phyloP scores from a whole-genome alignment of 2,113 vertebrate species.

The Oncorhynchus clarkii region DNA sequence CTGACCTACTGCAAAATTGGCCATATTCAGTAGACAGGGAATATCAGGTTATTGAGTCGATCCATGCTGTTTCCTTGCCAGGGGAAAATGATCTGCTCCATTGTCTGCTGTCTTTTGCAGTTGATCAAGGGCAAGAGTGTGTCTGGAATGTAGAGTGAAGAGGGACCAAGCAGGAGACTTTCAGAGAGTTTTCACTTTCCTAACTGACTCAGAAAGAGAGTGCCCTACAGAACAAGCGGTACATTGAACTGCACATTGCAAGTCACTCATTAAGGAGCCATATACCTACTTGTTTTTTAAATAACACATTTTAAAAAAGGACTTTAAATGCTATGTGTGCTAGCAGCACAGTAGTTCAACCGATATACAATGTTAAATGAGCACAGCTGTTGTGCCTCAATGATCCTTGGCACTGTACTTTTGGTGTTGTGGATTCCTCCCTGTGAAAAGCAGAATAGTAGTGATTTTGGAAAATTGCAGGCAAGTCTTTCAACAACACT shows the following conservation, averaged over 20 bases:
- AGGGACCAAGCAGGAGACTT: slow-evolving; percentile 36
- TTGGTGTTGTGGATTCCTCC: slow-evolving; percentile 73
- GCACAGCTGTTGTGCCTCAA: slow-evolving; percentile 56
- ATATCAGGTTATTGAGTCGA: slow-evolving; percentile 80
- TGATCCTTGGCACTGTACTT: slow-evolving; percentile 69
- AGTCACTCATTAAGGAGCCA: slow-evolving; percentile 9
- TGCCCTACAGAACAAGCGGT: background rate
- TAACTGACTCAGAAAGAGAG: slow-evolving; percentile 37
- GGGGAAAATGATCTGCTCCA: slow-evolving; percentile 69
- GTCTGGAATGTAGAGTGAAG: slow-evolving; percentile 61
- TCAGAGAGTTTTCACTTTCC: slow-evolving; percentile 37
- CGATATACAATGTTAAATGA: slow-evolving; percentile 54
- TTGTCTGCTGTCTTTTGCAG: slow-evolving; percentile 67
- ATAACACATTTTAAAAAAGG: slow-evolving; percentile 33
- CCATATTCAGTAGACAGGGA: slow-evolving; percentile 73
- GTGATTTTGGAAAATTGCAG: slow-evolving; percentile 74
- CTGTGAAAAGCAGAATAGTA: slow-evolving; percentile 69
- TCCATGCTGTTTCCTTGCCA: slow-evolving; percentile 75
- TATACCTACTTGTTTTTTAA: background rate
- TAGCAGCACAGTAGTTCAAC: slow-evolving; percentile 17
- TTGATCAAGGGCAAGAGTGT: slow-evolving; percentile 74
- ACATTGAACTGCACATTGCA: slow-evolving; percentile 44
- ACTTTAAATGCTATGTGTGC: slow-evolving; percentile 36
- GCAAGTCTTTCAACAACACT: slow-evolving; percentile 64
- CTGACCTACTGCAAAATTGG: slow-evolving; percentile 78